A percentile compares a stretch with the other conserved stretches of the same genome.
Evolutionary conservation across 2,888 invertebrate species (phyloP).

Genomic region (Drosophila phalerata): DNA sequence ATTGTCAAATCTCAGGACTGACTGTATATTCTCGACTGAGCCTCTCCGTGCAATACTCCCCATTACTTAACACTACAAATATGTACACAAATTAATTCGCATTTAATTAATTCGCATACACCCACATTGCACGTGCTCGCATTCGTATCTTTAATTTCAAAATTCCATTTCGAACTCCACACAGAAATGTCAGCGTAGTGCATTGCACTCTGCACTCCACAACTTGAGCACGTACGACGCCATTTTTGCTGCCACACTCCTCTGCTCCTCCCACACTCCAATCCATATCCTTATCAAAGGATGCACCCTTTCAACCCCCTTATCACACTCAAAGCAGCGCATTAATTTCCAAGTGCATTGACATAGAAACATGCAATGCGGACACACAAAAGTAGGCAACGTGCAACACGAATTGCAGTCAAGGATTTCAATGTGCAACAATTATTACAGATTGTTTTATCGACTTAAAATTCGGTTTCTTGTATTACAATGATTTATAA

Average conservation of each 20-base stretch:
- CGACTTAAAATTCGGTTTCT: neutral
- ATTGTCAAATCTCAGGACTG: no score
- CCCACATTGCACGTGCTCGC: conserved; percentile 19
- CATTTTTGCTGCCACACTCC: conserved; percentile 26
- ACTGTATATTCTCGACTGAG: neutral
- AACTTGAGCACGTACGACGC: conserved; percentile 58
- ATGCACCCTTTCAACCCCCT: neutral
- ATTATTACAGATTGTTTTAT: conserved; percentile 16
- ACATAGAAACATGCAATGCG: conserved; percentile 70
- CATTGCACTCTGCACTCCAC: conserved; percentile 64
- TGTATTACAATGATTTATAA: neutral
- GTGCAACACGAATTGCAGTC: conserved; percentile 42
- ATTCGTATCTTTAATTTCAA: conserved; percentile 64
- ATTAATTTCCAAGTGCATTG: conserved; percentile 70
- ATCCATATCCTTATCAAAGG: conserved; percentile 16
- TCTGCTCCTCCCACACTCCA: neutral
- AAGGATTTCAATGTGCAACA: conserved; percentile 32
- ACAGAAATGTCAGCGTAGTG: conserved; percentile 63
- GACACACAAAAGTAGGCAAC: conserved; percentile 68
- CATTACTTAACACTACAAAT: conserved; percentile 1
- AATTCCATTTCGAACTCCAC: conserved; percentile 58
- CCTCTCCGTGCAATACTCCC: neutral
- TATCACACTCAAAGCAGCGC: conserved; percentile 27
- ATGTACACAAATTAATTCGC: conserved; percentile 23
- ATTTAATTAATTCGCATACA: conserved; percentile 51